Percentiles rank a stretch among this genome's conserved stretches.
These are phyloP conservation scores for Varecia variegata DNA, from an alignment of 2,797 vertebrate species.

Conservation along the genomic window DNA sequence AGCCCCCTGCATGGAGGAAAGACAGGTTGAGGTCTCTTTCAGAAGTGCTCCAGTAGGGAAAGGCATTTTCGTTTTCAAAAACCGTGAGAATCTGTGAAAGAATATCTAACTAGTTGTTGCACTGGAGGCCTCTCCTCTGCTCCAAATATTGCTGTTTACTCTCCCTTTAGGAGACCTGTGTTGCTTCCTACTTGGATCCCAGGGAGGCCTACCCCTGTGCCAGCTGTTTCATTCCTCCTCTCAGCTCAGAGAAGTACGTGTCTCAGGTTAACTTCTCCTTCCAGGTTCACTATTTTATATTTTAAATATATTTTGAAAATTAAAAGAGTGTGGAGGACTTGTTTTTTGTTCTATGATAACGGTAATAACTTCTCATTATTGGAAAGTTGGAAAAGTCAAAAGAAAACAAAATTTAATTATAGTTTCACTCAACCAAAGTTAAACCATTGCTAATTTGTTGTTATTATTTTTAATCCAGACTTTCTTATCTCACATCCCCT, in stretches of 20 bases:
- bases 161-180: not conserved
- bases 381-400: not conserved
- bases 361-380: not conserved
- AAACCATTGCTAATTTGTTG: not conserved
- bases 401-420: not conserved
- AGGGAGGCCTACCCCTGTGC: not conserved
- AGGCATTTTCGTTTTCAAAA: not conserved
- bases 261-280: not conserved
- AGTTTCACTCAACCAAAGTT: not conserved
- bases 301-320: slow-evolving; percentile 40
- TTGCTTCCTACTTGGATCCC: not conserved
- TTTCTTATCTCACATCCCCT: not conserved
- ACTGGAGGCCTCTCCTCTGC: fast-evolving
- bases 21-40: not conserved
- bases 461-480: not conserved
- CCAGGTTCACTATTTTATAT: not conserved
- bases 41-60: not conserved
- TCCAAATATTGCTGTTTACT: not conserved
- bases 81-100: not conserved
- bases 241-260: not conserved
- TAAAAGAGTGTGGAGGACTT: not conserved
- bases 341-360: not conserved
- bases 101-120: not conserved
- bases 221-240: not conserved
- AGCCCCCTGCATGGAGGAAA: not conserved